phyloP scores from a whole-genome alignment of 2,113 vertebrate genomes.

The Triplophysa tibetana region DNA sequence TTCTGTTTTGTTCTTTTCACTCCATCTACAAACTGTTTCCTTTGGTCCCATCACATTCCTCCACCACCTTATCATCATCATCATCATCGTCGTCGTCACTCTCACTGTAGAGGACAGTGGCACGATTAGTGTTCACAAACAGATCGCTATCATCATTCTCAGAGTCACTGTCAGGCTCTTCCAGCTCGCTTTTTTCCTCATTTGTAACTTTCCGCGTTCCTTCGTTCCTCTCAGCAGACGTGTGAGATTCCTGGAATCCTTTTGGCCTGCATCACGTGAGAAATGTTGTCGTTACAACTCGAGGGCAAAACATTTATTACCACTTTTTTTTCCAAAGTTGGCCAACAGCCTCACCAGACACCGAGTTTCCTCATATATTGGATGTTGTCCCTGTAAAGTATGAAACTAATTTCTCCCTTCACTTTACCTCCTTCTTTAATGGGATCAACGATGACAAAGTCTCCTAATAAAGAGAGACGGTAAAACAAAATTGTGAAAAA shows the following conservation, averaged over 20 bases:
- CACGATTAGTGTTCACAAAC: conserved; percentile 88
- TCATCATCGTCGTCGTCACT: conserved; percentile 72
- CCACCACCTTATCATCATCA: conserved; percentile 49
- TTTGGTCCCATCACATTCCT: neutral
- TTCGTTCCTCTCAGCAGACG: conserved; percentile 46
- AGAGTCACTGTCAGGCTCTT: conserved; percentile 65
- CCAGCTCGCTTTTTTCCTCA: conserved; percentile 33
- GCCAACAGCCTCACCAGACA: conserved; percentile 73
- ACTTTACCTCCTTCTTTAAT: conserved; percentile 92
- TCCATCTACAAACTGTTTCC: neutral
- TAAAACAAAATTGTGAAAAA: neutral
- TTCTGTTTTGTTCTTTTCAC: neutral
- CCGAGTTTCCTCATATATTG: conserved; percentile 79
- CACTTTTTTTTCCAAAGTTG: too few relatives aligned
- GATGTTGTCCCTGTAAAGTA: conserved; percentile 87
- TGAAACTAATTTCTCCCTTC: conserved; percentile 86
- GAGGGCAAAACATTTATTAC: neutral
- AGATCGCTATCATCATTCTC: conserved; percentile 83
- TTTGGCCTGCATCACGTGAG: conserved; percentile 64
- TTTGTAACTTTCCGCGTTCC: conserved; percentile 38
- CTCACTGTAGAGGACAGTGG: conserved; percentile 78
- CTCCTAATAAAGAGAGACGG: conserved; percentile 66
- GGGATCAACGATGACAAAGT: conserved; percentile 89
- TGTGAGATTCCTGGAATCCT: conserved; percentile 57
- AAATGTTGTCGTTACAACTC: neutral